Evolutionary conservation across 2,888 invertebrate species (phyloP).

Genomic region (Pterostichus niger): DNA sequence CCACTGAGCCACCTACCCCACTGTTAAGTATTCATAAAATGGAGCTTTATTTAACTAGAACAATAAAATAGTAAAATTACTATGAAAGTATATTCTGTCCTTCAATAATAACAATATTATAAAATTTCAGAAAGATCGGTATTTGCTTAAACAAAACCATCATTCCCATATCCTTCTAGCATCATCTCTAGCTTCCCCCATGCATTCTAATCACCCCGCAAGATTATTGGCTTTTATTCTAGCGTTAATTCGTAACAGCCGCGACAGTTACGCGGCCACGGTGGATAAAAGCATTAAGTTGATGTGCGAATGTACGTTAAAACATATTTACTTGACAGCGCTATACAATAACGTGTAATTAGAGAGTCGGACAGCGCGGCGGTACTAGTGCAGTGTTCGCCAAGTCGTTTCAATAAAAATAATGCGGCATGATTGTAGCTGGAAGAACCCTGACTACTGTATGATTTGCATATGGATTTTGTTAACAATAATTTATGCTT

Average conservation of each 20-base stretch:
- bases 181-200: constrained; percentile 22
- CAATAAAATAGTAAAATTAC: too few relatives aligned
- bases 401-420: constrained; percentile 3
- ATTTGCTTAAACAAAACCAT: too few relatives aligned
- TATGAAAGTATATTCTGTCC: too few relatives aligned
- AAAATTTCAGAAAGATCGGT: too few relatives aligned
- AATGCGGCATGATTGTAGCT: background rate
- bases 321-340: constrained; percentile 63
- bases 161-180: too few relatives aligned
- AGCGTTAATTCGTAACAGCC: constrained; percentile 70
- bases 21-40: too few relatives aligned
- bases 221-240: constrained; percentile 70
- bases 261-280: constrained; percentile 62
- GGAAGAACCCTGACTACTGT: background rate
- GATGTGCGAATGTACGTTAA: constrained; percentile 70
- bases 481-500: background rate
- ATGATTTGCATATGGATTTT: constrained; percentile 6
- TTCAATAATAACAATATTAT: too few relatives aligned
- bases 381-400: background rate
- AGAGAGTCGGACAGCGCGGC: background rate
- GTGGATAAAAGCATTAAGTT: constrained; percentile 72
- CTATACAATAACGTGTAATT: constrained; percentile 37
- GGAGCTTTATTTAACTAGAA: too few relatives aligned
- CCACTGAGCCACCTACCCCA: background rate
- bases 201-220: constrained; percentile 68